Base-by-base conservation (phyloP, 1,140 invertebrate genomes). In the Lordiphosa collinella region DNA sequence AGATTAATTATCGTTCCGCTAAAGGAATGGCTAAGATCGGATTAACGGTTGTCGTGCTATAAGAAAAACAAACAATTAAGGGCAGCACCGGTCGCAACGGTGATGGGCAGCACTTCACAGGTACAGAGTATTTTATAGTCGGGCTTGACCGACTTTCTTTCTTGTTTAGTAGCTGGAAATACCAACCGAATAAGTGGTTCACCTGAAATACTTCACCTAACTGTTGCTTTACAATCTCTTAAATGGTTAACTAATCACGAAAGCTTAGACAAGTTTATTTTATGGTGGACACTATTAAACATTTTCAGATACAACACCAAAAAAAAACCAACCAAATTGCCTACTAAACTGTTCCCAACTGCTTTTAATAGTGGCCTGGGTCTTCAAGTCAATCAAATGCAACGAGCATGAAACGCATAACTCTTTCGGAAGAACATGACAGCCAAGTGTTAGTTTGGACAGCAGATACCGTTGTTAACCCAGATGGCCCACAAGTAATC, bases 381-480 rank as follows among this genome's bases (percentile, higher is more conserved):
- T 40, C 32, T 22, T 0, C 14, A 12, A 38, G 37, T 11, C 73
- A 41, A 63, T 62, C 54, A 59, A 71, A 62, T 60, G 22, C 50
- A 70, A 59, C 43, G 55, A 25, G 53, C 66, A 66, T 56, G 63
- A 31, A 54, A 36, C 48, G 37, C 54, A 72, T 72, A 64, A 63
- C 38, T 84, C 67, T 67, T 43, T 9, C 13, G 31, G 14, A 29
- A 7, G 6, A 29, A 29, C 25, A 29, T 29, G 25, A 29, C 25
- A 29, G 25, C 25, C 25, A 29, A 29, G 25, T 29, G 25, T 4
- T 56, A 43, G 56, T 25, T 54, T 9, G 37, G 35, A 66, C 47
- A 52, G 46, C 56, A 47, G 38, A 59, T 76, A 67, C 76, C 76
- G 76, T 80, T 80, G 41, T 14, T 29, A 29, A 29, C 25, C 25